Evolutionary conservation across 1,140 invertebrate species (phyloP).

Genomic region (Rhizoglyphus robini): DNA sequence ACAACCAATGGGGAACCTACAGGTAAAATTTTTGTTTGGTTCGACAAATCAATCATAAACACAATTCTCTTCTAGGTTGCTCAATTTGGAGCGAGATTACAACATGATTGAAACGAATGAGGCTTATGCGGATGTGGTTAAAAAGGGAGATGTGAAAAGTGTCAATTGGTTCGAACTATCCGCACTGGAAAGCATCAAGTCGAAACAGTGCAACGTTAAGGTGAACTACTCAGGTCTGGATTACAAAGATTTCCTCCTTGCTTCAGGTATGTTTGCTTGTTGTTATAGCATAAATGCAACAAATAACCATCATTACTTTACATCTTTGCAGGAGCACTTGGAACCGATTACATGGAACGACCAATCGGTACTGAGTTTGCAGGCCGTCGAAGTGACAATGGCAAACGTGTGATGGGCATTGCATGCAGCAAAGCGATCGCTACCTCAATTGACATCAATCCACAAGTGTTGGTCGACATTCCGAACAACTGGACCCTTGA

Average conservation of each 20-base stretch:
- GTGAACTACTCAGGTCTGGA: conserved; percentile 23
- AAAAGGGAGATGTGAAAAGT: conserved; percentile 23
- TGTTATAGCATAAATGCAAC: not conserved
- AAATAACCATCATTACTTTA: not conserved
- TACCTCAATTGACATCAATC: conserved; percentile 57
- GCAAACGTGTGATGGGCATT: conserved; percentile 52
- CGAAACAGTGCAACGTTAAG: conserved; percentile 1
- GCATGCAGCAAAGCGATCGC: conserved; percentile 41
- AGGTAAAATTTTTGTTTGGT: too few species aligned
- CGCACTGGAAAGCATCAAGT: not conserved
- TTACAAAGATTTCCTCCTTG: conserved; percentile 51
- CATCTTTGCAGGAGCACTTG: too few species aligned
- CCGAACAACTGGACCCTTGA: conserved; percentile 17
- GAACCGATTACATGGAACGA: conserved; percentile 22
- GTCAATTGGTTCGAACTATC: conserved; percentile 37
- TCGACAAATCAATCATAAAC: too few species aligned
- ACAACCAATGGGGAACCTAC: conserved; percentile 22
- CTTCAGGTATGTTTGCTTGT: conserved; percentile 39
- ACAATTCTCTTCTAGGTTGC: too few species aligned
- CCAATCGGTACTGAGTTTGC: conserved; percentile 54
- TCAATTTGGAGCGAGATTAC: conserved; percentile 34
- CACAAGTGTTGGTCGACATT: conserved; percentile 19
- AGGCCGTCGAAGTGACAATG: conserved; percentile 37
- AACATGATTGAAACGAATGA: conserved; percentile 17
- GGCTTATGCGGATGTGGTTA: conserved; percentile 24